Evolutionary conservation across 1,140 invertebrate genomes (phyloP).

Genomic region (Phocides pigmalion): DNA sequence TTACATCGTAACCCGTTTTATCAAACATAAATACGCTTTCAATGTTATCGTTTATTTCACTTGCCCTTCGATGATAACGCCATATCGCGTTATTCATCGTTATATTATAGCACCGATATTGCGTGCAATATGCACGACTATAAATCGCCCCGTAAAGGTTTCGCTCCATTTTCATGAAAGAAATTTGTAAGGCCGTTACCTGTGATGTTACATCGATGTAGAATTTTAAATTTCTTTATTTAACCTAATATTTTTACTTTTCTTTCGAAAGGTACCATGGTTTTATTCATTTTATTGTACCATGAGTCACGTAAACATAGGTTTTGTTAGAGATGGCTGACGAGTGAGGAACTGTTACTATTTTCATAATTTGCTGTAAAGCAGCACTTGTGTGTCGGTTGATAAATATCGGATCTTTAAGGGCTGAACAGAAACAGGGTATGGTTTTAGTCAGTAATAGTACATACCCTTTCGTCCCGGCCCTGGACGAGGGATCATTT

Average conservation of each 20-base stretch:
- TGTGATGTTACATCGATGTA: neutral
- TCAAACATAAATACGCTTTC: slow-evolving; percentile 34
- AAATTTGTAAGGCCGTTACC: slow-evolving; percentile 16
- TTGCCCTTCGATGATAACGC: slow-evolving; percentile 27
- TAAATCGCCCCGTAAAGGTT: slow-evolving; percentile 26
- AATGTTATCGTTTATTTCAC: slow-evolving; percentile 35
- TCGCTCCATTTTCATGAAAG: slow-evolving; percentile 21
- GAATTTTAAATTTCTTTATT: neutral
- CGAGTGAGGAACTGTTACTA: too few relatives aligned
- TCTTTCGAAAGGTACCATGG: neutral
- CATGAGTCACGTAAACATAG: too few relatives aligned
- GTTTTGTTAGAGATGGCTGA: too few relatives aligned
- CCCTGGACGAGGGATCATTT: too few relatives aligned
- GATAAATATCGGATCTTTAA: too few relatives aligned
- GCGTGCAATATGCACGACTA: slow-evolving; percentile 33
- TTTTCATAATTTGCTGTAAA: too few relatives aligned
- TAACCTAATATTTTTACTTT: neutral
- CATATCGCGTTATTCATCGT: slow-evolving; percentile 30
- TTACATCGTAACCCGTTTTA: slow-evolving; percentile 30
- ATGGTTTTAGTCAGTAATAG: too few relatives aligned
- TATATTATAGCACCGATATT: slow-evolving; percentile 20
- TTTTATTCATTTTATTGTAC: neutral
- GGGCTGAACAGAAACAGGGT: too few relatives aligned
- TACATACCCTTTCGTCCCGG: too few relatives aligned
- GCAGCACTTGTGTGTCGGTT: too few relatives aligned